Percentiles rank a stretch among this genome's conserved stretches.
Conservation (phyloP, 2,113 vertebrate genomes). For the Protobothrops flavoviridis region DNA sequence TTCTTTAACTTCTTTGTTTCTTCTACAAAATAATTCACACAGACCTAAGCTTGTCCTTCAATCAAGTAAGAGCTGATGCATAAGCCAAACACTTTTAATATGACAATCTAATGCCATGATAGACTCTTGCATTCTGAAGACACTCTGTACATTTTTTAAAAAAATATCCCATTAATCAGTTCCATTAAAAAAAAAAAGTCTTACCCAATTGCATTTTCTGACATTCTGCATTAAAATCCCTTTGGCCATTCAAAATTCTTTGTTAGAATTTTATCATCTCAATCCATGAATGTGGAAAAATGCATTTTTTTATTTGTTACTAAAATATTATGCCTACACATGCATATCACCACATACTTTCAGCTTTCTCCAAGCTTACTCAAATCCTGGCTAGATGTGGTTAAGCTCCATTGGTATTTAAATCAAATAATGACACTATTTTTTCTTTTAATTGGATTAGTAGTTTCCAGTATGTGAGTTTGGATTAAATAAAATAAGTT, state of each 20-base stretch:
- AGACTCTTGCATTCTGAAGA: conserved; percentile 49
- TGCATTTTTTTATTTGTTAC: conserved; percentile 48
- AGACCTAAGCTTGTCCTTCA: conserved; percentile 37
- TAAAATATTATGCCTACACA: background rate
- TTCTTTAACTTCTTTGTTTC: conserved; percentile 11
- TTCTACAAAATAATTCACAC: conserved; percentile 8
- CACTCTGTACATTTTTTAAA: conserved; percentile 46
- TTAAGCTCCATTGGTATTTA: conserved; percentile 66
- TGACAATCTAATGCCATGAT: conserved; percentile 35
- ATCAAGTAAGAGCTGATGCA: conserved; percentile 33
- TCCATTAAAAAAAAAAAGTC: conserved; percentile 43
- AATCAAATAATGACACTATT: conserved; percentile 57
- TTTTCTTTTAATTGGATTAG: conserved; percentile 56
- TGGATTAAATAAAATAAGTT: conserved; percentile 52
- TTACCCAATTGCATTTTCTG: conserved; percentile 54
- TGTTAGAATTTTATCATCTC: conserved; percentile 64
- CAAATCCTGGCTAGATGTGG: conserved; percentile 57
- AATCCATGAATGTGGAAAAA: conserved; percentile 58
- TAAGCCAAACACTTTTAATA: background rate
- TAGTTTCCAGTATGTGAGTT: conserved; percentile 54
- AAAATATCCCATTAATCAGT: conserved; percentile 63
- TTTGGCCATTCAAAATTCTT: conserved; percentile 51
- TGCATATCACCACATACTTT: background rate
- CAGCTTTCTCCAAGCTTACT: conserved; percentile 44
- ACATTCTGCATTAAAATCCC: conserved; percentile 58